Conservation (phyloP, 2,888 invertebrate species). For the Agrilus cyanescens region DNA sequence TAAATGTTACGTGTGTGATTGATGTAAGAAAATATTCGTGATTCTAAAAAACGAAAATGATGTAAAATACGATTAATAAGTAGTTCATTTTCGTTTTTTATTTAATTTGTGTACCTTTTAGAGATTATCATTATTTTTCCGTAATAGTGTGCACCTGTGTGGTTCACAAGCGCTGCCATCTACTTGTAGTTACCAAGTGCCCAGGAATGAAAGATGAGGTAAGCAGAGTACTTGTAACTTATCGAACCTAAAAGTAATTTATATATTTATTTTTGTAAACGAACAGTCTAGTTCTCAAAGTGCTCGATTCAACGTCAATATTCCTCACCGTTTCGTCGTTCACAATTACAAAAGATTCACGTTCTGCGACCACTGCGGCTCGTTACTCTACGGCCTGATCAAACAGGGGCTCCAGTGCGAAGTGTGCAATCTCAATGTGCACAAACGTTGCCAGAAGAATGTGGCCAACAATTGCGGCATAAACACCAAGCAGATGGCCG, state of each 20-base stretch:
- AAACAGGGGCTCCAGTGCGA: constrained; percentile 95
- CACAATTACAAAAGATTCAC: constrained; percentile 97
- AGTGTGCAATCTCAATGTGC: constrained; percentile 93
- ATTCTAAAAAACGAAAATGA: too few relatives aligned
- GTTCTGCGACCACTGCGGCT: constrained; percentile 99
- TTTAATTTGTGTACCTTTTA: not conserved
- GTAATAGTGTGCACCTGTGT: constrained; percentile 90
- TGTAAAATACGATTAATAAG: not conserved
- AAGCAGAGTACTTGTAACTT: constrained; percentile 15
- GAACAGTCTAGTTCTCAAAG: constrained; percentile 41
- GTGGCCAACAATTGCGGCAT: constrained; percentile 99
- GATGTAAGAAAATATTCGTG: too few relatives aligned
- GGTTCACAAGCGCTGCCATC: constrained; percentile 98
- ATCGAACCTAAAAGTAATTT: not conserved
- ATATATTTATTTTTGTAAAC: constrained; percentile 17
- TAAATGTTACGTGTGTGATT: too few relatives aligned
- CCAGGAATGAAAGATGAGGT: constrained; percentile 93
- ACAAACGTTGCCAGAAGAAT: constrained; percentile 97
- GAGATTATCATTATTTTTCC: constrained; percentile 5
- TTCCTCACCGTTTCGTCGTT: constrained; percentile 92
- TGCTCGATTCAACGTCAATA: constrained; percentile 90
- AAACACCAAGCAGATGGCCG: constrained; percentile 93
- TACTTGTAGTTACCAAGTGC: constrained; percentile 94
- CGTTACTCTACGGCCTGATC: constrained; percentile 89
- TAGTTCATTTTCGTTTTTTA: not conserved